phyloP scores from a whole-genome alignment of 23 tunicate species.

The Phallusia fumigata region DNA sequence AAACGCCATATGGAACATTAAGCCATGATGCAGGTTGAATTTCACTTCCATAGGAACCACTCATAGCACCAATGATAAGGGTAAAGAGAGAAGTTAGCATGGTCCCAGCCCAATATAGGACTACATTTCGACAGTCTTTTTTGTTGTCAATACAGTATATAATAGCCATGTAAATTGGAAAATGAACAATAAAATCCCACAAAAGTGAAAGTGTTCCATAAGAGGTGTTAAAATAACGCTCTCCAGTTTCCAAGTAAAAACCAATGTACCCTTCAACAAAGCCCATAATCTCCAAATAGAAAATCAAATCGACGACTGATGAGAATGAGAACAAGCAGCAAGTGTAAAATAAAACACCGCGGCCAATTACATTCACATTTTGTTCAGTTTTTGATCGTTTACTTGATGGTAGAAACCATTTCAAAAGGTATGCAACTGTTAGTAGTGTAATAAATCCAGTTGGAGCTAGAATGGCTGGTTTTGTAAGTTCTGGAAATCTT shows the following conservation, averaged over 20 bases:
- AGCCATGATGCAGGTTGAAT: slow-evolving; percentile 5
- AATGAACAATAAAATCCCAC: slow-evolving; percentile 51
- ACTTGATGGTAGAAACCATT: not conserved
- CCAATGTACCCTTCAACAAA: slow-evolving; percentile 44
- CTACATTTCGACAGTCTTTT: slow-evolving; percentile 45
- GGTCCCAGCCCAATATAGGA: slow-evolving; percentile 44
- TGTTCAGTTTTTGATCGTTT: not conserved
- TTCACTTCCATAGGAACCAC: slow-evolving; percentile 41
- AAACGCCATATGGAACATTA: not conserved
- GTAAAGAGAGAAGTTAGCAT: slow-evolving; percentile 33
- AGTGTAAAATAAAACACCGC: slow-evolving; percentile 57
- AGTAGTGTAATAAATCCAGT: not conserved
- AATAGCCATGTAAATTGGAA: slow-evolving; percentile 37
- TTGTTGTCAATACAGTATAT: slow-evolving; percentile 65
- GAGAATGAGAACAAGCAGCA: slow-evolving; percentile 69
- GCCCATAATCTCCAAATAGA: slow-evolving; percentile 41
- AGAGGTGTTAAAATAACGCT: slow-evolving; percentile 53
- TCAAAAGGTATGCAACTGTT: not conserved
- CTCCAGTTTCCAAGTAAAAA: slow-evolving; percentile 63
- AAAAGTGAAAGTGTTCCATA: slow-evolving; percentile 41
- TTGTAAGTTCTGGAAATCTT: not conserved
- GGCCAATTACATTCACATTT: not conserved
- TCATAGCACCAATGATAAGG: slow-evolving; percentile 52
- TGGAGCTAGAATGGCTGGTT: not conserved
- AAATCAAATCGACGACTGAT: slow-evolving; percentile 57